A percentile compares a stretch with the other conserved stretches of the same genome.
These are phyloP conservation scores for Camelus dromedarius DNA, from an alignment of 2,113 vertebrate species.

Conservation along the genomic window DNA sequence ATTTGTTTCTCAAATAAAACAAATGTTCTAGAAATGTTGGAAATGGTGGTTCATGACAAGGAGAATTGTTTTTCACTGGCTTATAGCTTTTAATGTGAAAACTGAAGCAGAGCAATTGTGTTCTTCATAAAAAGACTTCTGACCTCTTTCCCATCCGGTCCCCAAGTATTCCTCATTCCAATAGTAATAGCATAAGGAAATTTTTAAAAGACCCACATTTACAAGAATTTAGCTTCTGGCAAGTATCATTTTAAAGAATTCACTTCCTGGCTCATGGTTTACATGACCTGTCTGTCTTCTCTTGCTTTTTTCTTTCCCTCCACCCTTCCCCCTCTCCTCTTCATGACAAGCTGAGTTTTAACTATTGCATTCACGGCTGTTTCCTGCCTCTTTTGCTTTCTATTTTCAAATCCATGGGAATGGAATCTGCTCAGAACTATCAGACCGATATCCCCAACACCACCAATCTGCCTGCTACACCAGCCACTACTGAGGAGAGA, in stretches of 20 bases:
- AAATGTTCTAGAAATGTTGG: slow-evolving; percentile 68
- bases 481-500: slow-evolving; percentile 46
- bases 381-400: slow-evolving; percentile 87
- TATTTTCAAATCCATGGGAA: slow-evolving; percentile 91
- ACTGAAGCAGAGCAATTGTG: slow-evolving; percentile 70
- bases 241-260: slow-evolving; percentile 86
- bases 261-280: slow-evolving; percentile 89
- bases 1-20: slow-evolving; percentile 52
- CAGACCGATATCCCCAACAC: not conserved
- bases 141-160: slow-evolving; percentile 82
- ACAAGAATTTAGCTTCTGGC: slow-evolving; percentile 86
- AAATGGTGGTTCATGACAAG: slow-evolving; percentile 67
- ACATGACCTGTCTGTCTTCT: slow-evolving; percentile 83
- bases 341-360: slow-evolving; percentile 75
- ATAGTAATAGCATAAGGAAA: slow-evolving; percentile 58
- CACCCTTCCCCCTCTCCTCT: slow-evolving; percentile 74
- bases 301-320: slow-evolving; percentile 77
- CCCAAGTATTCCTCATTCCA: slow-evolving; percentile 77
- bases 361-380: slow-evolving; percentile 55
- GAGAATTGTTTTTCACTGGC: slow-evolving; percentile 58
- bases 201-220: slow-evolving; percentile 65
- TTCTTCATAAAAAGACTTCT: slow-evolving; percentile 82
- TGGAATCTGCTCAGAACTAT: slow-evolving; percentile 79
- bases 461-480: not conserved
- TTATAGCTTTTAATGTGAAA: slow-evolving; percentile 64